phyloP scores from a whole-genome alignment of 1,140 invertebrate genomes.

The Cotesia vestalis region DNA sequence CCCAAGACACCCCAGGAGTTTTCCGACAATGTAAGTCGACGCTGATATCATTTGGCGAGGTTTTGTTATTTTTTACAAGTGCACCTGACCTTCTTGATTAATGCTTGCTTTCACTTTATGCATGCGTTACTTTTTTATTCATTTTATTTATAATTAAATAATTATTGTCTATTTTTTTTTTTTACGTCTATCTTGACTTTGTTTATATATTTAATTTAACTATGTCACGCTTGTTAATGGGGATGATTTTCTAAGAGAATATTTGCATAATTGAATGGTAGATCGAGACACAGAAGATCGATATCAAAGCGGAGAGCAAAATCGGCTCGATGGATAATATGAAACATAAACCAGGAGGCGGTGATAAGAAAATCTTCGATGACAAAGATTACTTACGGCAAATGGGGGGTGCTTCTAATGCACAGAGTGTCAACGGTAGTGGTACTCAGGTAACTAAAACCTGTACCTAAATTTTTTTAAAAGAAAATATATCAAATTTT shows the following conservation, averaged over 20 bases:
- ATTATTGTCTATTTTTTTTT: conserved; percentile 3
- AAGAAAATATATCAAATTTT: conserved; percentile 3
- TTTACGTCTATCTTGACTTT: neutral
- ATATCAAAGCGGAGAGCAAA: conserved; percentile 86
- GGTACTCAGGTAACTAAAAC: conserved; percentile 71
- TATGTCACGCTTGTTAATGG: too few species aligned
- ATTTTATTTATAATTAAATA: too few species aligned
- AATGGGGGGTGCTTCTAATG: conserved; percentile 68
- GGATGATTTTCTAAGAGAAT: conserved; percentile 36
- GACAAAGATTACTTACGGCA: conserved; percentile 93
- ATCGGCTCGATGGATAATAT: conserved; percentile 93
- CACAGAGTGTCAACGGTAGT: conserved; percentile 70
- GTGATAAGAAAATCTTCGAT: conserved; percentile 92
- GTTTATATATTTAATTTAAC: too few species aligned
- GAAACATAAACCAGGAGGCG: conserved; percentile 92
- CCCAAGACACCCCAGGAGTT: conserved; percentile 58
- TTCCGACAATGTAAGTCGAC: conserved; percentile 55
- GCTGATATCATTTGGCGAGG: neutral
- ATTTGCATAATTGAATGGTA: conserved; percentile 61
- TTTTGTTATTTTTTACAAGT: neutral
- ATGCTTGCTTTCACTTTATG: neutral
- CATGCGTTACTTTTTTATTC: conserved; percentile 1
- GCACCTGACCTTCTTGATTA: conserved; percentile 24
- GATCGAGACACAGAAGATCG: conserved; percentile 88
- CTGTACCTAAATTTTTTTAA: conserved; percentile 4